Base-by-base conservation (phyloP, 2,888 invertebrate species). In the Ligdia adustata region DNA sequence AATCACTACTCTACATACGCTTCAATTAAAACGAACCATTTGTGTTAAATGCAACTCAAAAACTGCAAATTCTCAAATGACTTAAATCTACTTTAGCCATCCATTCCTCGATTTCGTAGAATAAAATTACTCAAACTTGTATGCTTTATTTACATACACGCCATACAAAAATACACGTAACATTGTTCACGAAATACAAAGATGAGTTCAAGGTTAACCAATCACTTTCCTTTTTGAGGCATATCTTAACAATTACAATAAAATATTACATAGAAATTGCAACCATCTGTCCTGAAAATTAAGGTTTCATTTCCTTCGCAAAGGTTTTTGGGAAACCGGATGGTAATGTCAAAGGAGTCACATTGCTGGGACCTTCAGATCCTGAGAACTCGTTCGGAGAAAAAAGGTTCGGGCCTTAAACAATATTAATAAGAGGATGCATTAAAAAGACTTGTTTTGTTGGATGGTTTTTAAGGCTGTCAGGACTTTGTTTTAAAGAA, bases 341-440 rank as follows among this genome's bases (percentile, higher is more conserved):
- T 65, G 62, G 63, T 69, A 82, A 82, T 79, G 84, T 84, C 83
- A 79, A 73, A 75, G 55, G 69, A 81, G 85, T 85, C 83, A 85
- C 85, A 72, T 84, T 85, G 74, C 62, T 57, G 57, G 67, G 72
- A 73, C 78, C 79, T 79, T 74, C 66, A 55, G 33, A 52, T 69
- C 64, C 68, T 62, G 69, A 58, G 67, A 74, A 66, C 55, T 56
- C 39, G 38, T 53, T 47, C 33, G 1, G 33, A 49, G 45, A 52
- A 43, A 38, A 47, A 47, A 38, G n/a, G 41, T 47, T 52, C 44
- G 45, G 37, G 40, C 38, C 27, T 16, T 31, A 29, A 27, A 39
- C 32, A 42, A 37, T 39, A 46, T 47, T 46, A 46, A 46, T 35
- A 26, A n/a, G n/a, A 33, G 35, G 46, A 29, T 40, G 35, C 47